Percentiles rank a stretch among this genome's conserved stretches.
phyloP scores from a whole-genome alignment of 2,113 vertebrate genomes.

The Colinus virginianus region DNA sequence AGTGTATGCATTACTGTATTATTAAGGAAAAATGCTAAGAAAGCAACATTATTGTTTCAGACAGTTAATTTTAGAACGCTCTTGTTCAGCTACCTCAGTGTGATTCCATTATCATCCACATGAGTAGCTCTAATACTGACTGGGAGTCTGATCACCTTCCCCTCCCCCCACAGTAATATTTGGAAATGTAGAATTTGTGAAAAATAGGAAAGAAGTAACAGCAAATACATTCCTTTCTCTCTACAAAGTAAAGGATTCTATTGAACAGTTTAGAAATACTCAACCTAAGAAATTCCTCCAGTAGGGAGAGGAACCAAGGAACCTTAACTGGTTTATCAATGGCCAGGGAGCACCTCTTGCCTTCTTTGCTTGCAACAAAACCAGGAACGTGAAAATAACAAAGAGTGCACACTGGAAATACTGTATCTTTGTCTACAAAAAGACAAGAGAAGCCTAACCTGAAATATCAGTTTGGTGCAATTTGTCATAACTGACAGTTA shows the following conservation, averaged over 20 bases:
- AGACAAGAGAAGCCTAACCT: not conserved
- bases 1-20: not conserved
- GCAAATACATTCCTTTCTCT: not conserved
- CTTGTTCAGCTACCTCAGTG: not conserved
- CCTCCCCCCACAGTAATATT: not conserved
- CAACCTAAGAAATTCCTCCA: not conserved
- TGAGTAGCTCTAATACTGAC: not conserved
- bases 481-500: constrained; percentile 31
- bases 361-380: not conserved
- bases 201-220: not conserved
- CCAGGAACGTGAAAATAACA: constrained; percentile 4
- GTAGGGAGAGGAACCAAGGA: not conserved
- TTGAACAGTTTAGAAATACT: not conserved
- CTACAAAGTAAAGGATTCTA: not conserved
- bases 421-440: constrained; percentile 28
- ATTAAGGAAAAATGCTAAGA: not conserved
- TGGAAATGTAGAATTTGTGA: not conserved
- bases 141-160: not conserved
- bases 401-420: not conserved
- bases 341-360: not conserved
- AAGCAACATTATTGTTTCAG: not conserved
- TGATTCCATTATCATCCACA: not conserved
- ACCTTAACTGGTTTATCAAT: not conserved
- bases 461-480: constrained; percentile 7
- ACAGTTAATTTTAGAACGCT: not conserved